Evolutionary conservation across 2,888 invertebrate genomes (phyloP).

Genomic region (Tholera decimalis): DNA sequence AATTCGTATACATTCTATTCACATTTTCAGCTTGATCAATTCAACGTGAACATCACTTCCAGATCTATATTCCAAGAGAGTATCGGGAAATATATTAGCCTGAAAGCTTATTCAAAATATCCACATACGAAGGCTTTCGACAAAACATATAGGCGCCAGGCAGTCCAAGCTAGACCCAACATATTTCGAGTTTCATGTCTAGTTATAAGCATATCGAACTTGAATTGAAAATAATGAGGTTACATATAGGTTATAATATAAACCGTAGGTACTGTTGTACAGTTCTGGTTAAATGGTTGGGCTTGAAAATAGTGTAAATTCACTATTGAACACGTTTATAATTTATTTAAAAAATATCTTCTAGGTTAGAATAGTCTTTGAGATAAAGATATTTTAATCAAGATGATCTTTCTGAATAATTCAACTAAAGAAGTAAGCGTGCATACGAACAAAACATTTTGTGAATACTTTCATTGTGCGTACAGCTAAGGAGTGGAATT

Average conservation of each 20-base stretch:
- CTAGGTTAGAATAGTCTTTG: constrained; percentile 4
- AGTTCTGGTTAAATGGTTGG: too few species aligned
- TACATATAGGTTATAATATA: too few species aligned
- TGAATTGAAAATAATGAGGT: too few species aligned
- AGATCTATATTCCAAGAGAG: neutral
- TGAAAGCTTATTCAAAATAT: constrained; percentile 17
- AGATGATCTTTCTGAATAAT: neutral
- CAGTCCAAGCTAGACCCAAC: constrained; percentile 22
- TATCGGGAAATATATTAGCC: constrained; percentile 15
- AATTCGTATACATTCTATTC: neutral
- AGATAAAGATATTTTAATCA: constrained; percentile 19
- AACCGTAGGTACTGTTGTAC: too few species aligned
- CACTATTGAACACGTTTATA: constrained; percentile 11
- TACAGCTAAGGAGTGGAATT: too few species aligned
- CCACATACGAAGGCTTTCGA: constrained; percentile 4
- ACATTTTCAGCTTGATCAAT: constrained; percentile 7
- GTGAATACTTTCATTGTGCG: too few species aligned
- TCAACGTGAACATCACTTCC: constrained; percentile 1
- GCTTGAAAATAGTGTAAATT: too few species aligned
- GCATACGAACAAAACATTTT: too few species aligned
- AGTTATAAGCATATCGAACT: constrained; percentile 45
- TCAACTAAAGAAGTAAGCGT: too few species aligned
- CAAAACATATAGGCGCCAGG: constrained; percentile 39
- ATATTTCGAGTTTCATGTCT: constrained; percentile 31
- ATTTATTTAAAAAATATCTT: constrained; percentile 1